Evolutionary conservation across 2,113 vertebrate genomes (phyloP), one percentile per base, ranked within the genome.

Genomic region (Mustelus asterias): DNA sequence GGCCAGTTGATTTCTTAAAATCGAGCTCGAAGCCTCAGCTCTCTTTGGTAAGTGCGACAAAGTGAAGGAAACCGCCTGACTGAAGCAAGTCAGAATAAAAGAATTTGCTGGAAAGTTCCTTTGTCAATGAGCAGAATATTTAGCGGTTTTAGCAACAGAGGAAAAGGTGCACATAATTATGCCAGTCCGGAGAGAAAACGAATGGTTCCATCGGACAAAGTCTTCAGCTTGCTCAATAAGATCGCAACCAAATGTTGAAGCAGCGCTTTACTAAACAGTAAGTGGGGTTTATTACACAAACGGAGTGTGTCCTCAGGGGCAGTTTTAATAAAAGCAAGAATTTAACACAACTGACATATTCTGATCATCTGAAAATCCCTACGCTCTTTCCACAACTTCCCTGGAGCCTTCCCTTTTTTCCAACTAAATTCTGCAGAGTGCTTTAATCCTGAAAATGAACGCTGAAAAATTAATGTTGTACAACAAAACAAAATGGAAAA

Each of bases 381-480:
- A 16, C 37, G 60, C 60, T 93, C 89, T 37, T 93, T 93, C 37
- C 89, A 93, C 37, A 93, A 93, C 89, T 93, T 93, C 60, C 89
- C 89, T 93, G 60, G 33, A 93, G 89, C 89, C 37, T 93, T 93
- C 65, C 60, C 89, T 93, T 93, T 54, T 93, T 10, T 93, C 89
- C 89, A 93, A 93, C 89, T 93, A 93, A 93, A 93, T 93, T 93
- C 60, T n/a, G 63, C 89, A 93, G 8, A 20, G 60, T 37, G 63
- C 89, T 93, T 67, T 93, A 67, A 93, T 65, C 89, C 89, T 65
- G 60, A 37, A 93, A 93, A 93, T 93, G 33, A 37, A 93, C 65
- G 33, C 89, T 93, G 89, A 93, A 93, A 93, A 93, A 90, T 90
- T 90, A 90, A 90, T 90, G 88, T n/a, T 29, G 60, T 90, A 90